phyloP scores from a whole-genome alignment of 2,888 invertebrate species.

The Leucania comma region DNA sequence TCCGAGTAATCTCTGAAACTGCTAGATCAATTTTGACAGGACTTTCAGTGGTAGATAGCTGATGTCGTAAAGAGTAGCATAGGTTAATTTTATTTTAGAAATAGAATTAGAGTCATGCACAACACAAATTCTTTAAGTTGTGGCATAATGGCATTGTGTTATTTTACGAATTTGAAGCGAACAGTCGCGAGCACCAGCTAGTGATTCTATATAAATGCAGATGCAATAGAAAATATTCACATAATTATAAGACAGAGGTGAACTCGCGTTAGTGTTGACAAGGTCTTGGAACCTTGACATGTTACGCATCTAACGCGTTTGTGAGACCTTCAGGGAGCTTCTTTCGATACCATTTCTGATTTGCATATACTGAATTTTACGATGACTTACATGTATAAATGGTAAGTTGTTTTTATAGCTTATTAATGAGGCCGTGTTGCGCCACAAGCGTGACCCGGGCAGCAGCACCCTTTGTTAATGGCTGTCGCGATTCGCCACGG shows the following conservation, averaged over 20 bases:
- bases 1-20: no score
- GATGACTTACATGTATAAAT: constrained; percentile 47
- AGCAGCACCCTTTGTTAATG: constrained; percentile 71
- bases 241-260: constrained; percentile 35
- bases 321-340: constrained; percentile 57
- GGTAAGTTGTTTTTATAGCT: constrained; percentile 66
- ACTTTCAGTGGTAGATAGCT: no score
- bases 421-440: constrained; percentile 72
- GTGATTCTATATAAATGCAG: constrained; percentile 11
- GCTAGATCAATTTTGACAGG: no score
- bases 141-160: not conserved
- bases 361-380: constrained; percentile 58
- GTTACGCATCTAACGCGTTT: constrained; percentile 49
- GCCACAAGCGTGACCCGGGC: constrained; percentile 72
- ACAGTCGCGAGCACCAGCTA: not conserved
- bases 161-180: not conserved
- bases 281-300: constrained; percentile 62
- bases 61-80: no score
- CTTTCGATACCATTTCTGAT: constrained; percentile 61
- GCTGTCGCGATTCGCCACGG: constrained; percentile 73
- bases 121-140: no score
- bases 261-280: constrained; percentile 48
- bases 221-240: constrained; percentile 35
- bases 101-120: no score
- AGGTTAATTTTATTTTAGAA: no score